These are phyloP conservation scores for Nycticorax nycticorax DNA, from an alignment of 2,113 vertebrate genomes.

Conservation along the genomic window DNA sequence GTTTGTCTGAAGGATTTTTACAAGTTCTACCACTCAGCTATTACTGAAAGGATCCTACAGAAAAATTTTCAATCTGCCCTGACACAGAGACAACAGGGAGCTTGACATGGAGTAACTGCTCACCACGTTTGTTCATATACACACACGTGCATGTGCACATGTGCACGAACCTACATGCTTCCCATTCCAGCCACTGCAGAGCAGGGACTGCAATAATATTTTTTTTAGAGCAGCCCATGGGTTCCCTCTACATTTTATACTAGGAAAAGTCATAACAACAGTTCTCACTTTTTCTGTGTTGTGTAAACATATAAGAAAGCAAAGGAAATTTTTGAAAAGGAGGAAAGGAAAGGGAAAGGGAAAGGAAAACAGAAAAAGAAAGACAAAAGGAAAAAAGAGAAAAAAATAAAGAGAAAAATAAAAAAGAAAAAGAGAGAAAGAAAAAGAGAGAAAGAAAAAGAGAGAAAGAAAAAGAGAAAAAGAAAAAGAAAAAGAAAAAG, in stretches of 20 bases:
- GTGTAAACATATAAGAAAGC: not conserved
- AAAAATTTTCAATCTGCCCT: not conserved
- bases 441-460: accelerated
- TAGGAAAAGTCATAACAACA: not conserved
- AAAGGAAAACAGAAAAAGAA: too few species aligned
- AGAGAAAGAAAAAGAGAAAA: accelerated
- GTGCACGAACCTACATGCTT: not conserved
- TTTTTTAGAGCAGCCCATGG: not conserved
- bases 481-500: too few species aligned
- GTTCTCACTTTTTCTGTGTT: not conserved
- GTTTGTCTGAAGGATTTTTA: not conserved
- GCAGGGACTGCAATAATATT: not conserved
- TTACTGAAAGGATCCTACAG: not conserved
- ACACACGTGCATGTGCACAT: accelerated
- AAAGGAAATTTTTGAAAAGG: not conserved
- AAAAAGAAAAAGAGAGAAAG: accelerated
- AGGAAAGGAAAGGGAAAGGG: accelerated
- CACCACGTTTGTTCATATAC: not conserved
- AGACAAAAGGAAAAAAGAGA: too few species aligned
- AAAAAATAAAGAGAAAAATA: too few species aligned
- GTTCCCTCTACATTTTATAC: not conserved
- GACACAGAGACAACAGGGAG: not conserved
- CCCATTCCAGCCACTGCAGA: not conserved
- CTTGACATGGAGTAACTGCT: not conserved
- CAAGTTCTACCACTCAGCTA: not conserved